Conservation (phyloP, 1,140 invertebrate genomes). For the silkworm (Bombyx mori) region DNA sequence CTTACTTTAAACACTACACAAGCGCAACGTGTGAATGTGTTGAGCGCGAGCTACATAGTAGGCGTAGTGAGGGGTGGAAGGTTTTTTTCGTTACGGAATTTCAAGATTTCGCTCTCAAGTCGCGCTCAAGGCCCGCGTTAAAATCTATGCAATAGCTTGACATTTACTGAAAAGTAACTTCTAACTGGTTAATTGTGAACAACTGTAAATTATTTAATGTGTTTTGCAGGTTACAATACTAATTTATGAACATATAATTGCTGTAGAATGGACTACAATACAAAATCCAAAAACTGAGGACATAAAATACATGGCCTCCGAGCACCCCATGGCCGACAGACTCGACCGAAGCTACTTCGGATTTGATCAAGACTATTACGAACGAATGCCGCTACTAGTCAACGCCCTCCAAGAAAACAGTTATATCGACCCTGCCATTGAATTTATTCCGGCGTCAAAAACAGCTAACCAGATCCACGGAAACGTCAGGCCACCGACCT, state of each 20-base stretch:
- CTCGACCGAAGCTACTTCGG: constrained; percentile 53
- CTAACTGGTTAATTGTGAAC: too few species aligned
- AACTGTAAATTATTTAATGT: not conserved
- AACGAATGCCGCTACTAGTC: constrained; percentile 58
- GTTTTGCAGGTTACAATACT: constrained; percentile 62
- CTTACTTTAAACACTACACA: too few species aligned
- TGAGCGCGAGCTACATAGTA: too few species aligned
- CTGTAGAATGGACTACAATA: constrained; percentile 58
- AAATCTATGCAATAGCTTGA: too few species aligned
- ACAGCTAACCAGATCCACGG: constrained; percentile 16
- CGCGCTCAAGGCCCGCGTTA: too few species aligned
- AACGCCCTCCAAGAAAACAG: constrained; percentile 59
- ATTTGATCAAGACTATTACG: constrained; percentile 63
- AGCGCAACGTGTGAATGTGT: too few species aligned
- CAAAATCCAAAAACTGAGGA: constrained; percentile 35
- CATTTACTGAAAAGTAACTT: too few species aligned
- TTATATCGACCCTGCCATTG: constrained; percentile 33
- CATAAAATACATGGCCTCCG: constrained; percentile 13
- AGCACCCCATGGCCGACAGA: constrained; percentile 47
- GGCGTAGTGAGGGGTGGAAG: too few species aligned
- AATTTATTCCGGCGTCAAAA: constrained; percentile 19
- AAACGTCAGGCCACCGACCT: constrained; percentile 14
- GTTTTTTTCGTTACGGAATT: too few species aligned
- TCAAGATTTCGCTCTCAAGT: too few species aligned
- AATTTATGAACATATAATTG: constrained; percentile 62